phyloP scores from a whole-genome alignment of 2,888 invertebrate genomes.

The Drosophila yooni region DNA sequence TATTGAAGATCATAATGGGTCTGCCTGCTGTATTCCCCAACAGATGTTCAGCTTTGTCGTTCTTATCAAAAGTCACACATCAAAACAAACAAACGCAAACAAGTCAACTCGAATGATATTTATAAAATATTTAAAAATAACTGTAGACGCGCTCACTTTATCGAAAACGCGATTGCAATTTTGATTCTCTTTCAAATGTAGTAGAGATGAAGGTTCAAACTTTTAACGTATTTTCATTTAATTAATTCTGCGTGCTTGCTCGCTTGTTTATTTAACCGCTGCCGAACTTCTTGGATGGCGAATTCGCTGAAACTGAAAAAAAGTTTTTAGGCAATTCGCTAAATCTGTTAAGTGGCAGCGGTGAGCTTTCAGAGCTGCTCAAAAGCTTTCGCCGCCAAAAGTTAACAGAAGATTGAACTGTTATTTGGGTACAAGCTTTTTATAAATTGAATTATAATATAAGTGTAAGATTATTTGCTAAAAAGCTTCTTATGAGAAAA shows the following conservation, averaged over 20 bases:
- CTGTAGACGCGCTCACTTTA: neutral
- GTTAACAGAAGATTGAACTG: constrained; percentile 8
- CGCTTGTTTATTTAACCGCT: constrained; percentile 39
- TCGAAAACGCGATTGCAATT: neutral
- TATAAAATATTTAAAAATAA: constrained; percentile 31
- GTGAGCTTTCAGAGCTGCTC: neutral
- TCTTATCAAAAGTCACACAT: constrained; percentile 23
- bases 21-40: neutral
- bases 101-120: neutral
- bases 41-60: neutral
- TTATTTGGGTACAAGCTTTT: neutral
- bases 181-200: constrained; percentile 16
- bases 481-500: neutral
- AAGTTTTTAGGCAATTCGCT: neutral
- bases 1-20: constrained; percentile 25
- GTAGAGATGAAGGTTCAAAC: constrained; percentile 24
- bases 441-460: neutral
- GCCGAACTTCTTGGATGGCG: constrained; percentile 38
- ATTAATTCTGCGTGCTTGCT: constrained; percentile 26
- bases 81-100: constrained; percentile 2
- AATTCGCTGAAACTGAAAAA: constrained; percentile 25
- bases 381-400: constrained; percentile 6
- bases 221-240: constrained; percentile 37
- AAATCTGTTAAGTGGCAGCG: constrained; percentile 32
- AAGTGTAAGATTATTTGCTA: no score